These are phyloP conservation scores for Campoletis raptor DNA, from an alignment of 2,888 invertebrate species.

Conservation along the genomic window DNA sequence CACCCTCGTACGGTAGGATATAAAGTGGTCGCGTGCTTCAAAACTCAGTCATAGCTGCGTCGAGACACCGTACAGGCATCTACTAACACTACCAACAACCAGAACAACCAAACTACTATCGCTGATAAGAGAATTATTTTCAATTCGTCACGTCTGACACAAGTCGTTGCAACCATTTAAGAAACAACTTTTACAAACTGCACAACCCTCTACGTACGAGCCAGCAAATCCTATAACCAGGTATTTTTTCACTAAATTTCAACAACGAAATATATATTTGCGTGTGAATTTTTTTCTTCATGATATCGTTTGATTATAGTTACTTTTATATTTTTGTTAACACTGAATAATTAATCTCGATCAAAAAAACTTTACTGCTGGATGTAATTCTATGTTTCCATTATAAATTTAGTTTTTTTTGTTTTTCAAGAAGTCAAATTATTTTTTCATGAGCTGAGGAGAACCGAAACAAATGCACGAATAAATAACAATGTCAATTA, in stretches of 20 bases:
- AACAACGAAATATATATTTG: background rate
- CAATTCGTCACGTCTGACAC: constrained; percentile 14
- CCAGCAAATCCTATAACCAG: constrained; percentile 5
- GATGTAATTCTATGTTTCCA: background rate
- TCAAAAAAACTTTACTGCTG: background rate
- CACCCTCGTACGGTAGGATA: constrained; percentile 75
- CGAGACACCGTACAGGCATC: constrained; percentile 68
- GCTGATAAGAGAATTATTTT: background rate
- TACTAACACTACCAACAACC: constrained; percentile 13
- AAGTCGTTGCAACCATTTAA: background rate
- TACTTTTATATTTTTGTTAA: background rate
- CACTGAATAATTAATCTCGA: background rate
- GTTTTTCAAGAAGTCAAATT: background rate
- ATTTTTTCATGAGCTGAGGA: background rate
- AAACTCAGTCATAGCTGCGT: constrained; percentile 81
- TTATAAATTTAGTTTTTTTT: background rate
- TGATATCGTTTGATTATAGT: background rate
- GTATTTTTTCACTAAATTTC: background rate
- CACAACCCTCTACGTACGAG: background rate
- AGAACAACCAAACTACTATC: background rate
- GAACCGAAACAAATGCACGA: background rate
- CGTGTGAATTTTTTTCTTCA: background rate
- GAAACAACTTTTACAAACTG: constrained; percentile 12
- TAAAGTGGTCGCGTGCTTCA: constrained; percentile 83
- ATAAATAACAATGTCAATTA: background rate